A percentile compares a stretch with the other conserved stretches of the same genome.
phyloP scores from a whole-genome alignment of 35 echinoderm and acorn worm genomes.

The Ptychodera flava region DNA sequence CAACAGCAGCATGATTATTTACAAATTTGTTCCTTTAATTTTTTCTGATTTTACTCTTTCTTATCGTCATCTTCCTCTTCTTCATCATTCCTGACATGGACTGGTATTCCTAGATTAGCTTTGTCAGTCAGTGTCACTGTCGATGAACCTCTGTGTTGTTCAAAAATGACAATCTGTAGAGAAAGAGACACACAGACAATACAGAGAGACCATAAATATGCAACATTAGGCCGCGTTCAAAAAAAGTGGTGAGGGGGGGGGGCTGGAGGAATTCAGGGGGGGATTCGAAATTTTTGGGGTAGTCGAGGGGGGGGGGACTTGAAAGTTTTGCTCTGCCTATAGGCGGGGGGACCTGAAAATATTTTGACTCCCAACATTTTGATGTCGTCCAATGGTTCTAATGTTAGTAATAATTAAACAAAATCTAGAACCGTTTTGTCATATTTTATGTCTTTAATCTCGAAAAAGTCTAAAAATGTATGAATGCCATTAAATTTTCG shows the following conservation, averaged over 20 bases:
- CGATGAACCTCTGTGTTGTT: conserved; percentile 41
- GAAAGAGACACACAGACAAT: conserved; percentile 5
- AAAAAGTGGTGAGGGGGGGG: background rate
- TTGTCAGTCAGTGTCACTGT: conserved; percentile 58
- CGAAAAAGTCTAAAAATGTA: no score
- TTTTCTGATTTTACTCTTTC: no score
- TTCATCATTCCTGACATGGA: conserved; percentile 77
- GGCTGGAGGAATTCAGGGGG: background rate
- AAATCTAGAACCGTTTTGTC: no score
- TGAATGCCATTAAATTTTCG: no score
- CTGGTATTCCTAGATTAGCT: conserved; percentile 39
- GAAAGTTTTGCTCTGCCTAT: background rate
- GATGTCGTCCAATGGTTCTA: no score
- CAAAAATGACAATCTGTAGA: conserved; percentile 89
- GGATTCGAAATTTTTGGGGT: background rate
- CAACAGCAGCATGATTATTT: no score
- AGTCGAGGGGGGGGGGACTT: background rate
- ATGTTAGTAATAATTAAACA: no score
- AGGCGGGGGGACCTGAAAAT: background rate
- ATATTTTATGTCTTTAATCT: no score
- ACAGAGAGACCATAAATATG: background rate
- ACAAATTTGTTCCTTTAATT: no score
- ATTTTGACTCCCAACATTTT: no score
- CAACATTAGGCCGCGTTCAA: background rate
- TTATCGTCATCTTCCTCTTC: no score